A percentile compares a stretch with the other conserved stretches of the same genome.
Evolutionary conservation across 2,888 invertebrate genomes (phyloP).

Genomic region (Erebia palarica): DNA sequence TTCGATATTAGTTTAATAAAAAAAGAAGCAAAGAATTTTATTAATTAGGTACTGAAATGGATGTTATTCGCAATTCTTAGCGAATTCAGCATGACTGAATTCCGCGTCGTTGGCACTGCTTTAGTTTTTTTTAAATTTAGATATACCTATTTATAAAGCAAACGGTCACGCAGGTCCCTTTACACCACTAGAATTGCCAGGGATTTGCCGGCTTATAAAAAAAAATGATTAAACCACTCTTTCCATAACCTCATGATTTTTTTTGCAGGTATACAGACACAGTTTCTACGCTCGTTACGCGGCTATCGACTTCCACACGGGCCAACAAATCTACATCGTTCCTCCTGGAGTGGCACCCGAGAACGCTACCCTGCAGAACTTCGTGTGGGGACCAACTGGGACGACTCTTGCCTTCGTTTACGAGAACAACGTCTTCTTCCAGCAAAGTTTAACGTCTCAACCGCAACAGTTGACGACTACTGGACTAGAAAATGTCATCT

Average conservation of each 20-base stretch:
- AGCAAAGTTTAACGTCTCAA: conserved; percentile 70
- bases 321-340: conserved; percentile 57
- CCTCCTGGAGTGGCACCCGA: conserved; percentile 56
- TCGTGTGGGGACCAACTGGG: conserved; percentile 89
- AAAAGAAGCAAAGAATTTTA: no score
- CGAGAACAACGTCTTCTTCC: conserved; percentile 90
- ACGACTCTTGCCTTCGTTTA: conserved; percentile 88
- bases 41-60: no score
- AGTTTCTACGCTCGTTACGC: conserved; percentile 90
- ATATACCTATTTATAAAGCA: no score
- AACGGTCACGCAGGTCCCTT: no score
- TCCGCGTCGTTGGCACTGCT: no score
- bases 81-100: no score
- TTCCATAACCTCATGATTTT: not conserved
- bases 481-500: conserved; percentile 84
- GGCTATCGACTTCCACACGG: conserved; percentile 84
- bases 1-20: no score
- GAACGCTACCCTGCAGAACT: conserved; percentile 84
- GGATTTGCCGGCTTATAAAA: no score
- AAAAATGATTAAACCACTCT: no score
- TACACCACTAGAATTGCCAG: no score
- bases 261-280: conserved; percentile 87
- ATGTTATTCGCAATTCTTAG: no score
- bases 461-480: conserved; percentile 84
- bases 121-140: no score